Evolutionary conservation across 1,140 invertebrate species (phyloP), one percentile per base, ranked within the genome.

Genomic region (Tigriopus japonicus): DNA sequence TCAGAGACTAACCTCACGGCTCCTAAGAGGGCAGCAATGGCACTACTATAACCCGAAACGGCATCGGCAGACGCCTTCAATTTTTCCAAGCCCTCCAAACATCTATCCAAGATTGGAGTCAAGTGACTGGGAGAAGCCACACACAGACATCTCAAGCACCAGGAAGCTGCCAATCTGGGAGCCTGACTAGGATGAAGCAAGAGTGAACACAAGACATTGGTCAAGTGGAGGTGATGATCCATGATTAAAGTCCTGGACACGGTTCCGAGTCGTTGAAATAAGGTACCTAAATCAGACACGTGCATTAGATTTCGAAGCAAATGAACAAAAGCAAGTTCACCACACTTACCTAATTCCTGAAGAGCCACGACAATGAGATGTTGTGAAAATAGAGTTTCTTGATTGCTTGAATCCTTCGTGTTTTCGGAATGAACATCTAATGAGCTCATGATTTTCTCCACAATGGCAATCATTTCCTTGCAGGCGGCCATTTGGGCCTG

Each of bases 401-500:
- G 28, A 35, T 35, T 35, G 9, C 28, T 35, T 9, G 28, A 35
- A 35, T 35, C 28, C 28, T 35, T 35, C 9, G 28, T 35, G 28
- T 35, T 35, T 35, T 35, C 28, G 28, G 28, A 35, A 9, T 35
- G 28, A 35, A 35, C 28, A 35, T 35, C 28, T 35, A 35, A 35
- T 9, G 35, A 21, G 52, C 21, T 52, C 15, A 35, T 40, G 14
- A 52, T 6, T 9, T 42, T 42, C 15, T n/a, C 78, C 56, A 98
- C 83, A 59, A 95, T 82, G 62, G 85, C 81, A 65, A 90, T 84
- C 43, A 98, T 84, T 71, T 97, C 91, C 71, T 94, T 93, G 65
- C 88, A 89, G 7, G 93, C 94, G 7, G 85, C 85, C 43, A 88
- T 83, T 74, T 98, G 95, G 52, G 92, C 90, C 68, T 94, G 94